Percentiles rank a stretch among this genome's conserved stretches.
phyloP scores from a whole-genome alignment of 2,888 invertebrate genomes.

The Chrysotoxum bicinctum region DNA sequence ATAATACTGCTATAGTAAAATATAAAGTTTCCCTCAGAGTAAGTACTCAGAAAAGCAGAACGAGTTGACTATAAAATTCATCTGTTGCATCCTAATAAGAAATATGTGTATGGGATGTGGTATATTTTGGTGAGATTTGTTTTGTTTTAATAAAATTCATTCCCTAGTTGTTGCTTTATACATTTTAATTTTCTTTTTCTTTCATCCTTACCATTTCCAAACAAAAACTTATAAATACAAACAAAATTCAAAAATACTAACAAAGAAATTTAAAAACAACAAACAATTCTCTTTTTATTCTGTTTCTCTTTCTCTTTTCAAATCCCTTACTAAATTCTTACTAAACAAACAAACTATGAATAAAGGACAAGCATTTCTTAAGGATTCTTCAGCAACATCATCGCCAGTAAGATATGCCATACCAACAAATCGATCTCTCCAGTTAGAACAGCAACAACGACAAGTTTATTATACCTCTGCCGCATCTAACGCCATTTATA shows the following conservation, averaged over 20 bases:
- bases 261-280: neutral
- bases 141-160: neutral
- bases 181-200: neutral
- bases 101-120: neutral
- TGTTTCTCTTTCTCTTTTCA: constrained; percentile 1
- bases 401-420: constrained; percentile 55
- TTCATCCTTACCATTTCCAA: neutral
- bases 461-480: constrained; percentile 7
- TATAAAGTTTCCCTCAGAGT: no score
- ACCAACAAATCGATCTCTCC: constrained; percentile 40
- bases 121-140: neutral
- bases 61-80: neutral
- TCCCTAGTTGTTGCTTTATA: neutral
- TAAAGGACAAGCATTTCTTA: constrained; percentile 37
- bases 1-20: no score
- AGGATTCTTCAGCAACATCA: constrained; percentile 3
- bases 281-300: neutral
- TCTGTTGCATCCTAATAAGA: neutral
- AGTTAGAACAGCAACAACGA: neutral
- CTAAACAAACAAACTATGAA: neutral
- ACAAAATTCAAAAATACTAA: neutral
- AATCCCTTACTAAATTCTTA: constrained; percentile 1
- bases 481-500: neutral
- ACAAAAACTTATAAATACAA: neutral
- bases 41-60: neutral